phyloP scores from a whole-genome alignment of 2,797 vertebrate species.

The Hippoglossus hippoglossus region DNA sequence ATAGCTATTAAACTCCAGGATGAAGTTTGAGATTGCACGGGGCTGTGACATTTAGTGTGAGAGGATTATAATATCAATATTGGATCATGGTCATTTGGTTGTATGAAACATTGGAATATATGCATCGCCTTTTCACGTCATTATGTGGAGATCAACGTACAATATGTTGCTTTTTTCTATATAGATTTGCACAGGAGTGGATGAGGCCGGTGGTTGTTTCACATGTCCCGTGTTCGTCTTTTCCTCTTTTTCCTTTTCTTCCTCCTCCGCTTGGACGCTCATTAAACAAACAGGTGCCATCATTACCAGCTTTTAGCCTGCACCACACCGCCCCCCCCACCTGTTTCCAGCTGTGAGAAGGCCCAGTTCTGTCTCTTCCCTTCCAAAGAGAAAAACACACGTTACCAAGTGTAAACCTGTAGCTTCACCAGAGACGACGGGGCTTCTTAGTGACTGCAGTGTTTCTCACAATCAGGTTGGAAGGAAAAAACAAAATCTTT shows the following conservation, averaged over 20 bases:
- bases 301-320: slow-evolving; percentile 61
- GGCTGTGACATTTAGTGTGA: slow-evolving; percentile 43
- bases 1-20: slow-evolving; percentile 83
- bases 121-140: slow-evolving; percentile 52
- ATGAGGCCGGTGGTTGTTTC: slow-evolving; percentile 57
- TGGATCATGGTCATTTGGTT: slow-evolving; percentile 56
- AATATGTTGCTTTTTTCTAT: slow-evolving; percentile 48
- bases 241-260: neutral
- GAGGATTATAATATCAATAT: slow-evolving; percentile 52
- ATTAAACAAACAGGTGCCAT: slow-evolving; percentile 67
- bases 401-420: slow-evolving; percentile 52
- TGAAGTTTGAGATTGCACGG: slow-evolving; percentile 66
- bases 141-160: slow-evolving; percentile 39
- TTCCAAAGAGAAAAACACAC: slow-evolving; percentile 73
- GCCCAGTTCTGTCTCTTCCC: slow-evolving; percentile 70
- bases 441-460: slow-evolving; percentile 49
- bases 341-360: slow-evolving; percentile 70
- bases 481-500: slow-evolving; percentile 39
- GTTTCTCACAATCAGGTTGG: slow-evolving; percentile 43
- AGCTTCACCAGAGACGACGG: slow-evolving; percentile 58
- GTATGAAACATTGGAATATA: slow-evolving; percentile 64
- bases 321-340: slow-evolving; percentile 38
- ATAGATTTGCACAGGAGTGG: slow-evolving; percentile 75
- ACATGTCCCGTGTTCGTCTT: slow-evolving; percentile 44
- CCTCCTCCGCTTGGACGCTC: slow-evolving; percentile 34